Evolutionary conservation across 2,888 invertebrate species (phyloP).

Genomic region (Melangyna quadrimaculata): DNA sequence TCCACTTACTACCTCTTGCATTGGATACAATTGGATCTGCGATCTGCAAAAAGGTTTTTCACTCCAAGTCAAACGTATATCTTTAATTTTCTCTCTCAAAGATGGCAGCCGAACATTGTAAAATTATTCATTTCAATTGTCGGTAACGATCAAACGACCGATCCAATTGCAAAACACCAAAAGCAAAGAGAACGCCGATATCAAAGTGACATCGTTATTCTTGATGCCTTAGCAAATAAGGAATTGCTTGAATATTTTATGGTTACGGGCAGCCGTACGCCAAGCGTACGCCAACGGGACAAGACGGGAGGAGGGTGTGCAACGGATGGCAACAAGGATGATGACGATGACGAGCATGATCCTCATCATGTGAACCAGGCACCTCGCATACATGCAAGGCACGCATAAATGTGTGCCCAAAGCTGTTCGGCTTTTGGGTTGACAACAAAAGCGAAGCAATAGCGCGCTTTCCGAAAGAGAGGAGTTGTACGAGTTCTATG

Average conservation of each 20-base stretch:
- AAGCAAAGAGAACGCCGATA: constrained; percentile 70
- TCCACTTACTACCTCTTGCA: background rate
- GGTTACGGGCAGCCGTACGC: constrained; percentile 74
- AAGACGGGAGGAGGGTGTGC: constrained; percentile 6
- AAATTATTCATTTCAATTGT: constrained; percentile 72
- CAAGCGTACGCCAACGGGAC: constrained; percentile 74
- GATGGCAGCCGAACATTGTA: constrained; percentile 71
- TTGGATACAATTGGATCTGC: background rate
- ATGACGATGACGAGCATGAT: constrained; percentile 69
- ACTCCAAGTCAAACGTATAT: background rate
- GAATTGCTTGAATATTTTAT: constrained; percentile 74
- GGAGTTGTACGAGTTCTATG: constrained; percentile 56
- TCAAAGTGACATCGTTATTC: constrained; percentile 72
- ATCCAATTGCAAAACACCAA: constrained; percentile 71
- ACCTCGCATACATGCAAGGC: constrained; percentile 47
- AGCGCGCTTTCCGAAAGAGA: constrained; percentile 71
- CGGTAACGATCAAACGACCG: constrained; percentile 64
- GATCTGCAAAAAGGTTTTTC: too few relatives aligned
- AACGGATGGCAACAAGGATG: constrained; percentile 73
- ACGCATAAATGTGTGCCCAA: constrained; percentile 57
- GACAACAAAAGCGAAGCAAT: constrained; percentile 70
- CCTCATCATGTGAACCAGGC: constrained; percentile 63
- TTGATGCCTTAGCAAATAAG: constrained; percentile 73
- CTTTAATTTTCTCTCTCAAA: constrained; percentile 41
- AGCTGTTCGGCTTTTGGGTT: constrained; percentile 64